Evolutionary conservation across 2,888 invertebrate species (phyloP), one percentile per base, ranked within the genome.

Genomic region (Athripsodes cinereus): DNA sequence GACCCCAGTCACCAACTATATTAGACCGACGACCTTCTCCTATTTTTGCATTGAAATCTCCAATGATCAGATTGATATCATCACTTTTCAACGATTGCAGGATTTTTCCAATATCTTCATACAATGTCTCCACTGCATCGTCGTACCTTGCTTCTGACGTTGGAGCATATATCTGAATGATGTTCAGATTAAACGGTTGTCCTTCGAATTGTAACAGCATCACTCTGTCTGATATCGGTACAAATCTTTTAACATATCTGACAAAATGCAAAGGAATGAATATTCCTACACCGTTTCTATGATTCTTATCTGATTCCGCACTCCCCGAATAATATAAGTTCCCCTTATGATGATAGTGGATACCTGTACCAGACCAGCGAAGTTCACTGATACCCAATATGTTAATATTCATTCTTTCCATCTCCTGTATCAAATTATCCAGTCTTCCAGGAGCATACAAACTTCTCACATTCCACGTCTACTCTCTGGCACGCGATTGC

Each of bases 401-500:
- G 2, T 48, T 2, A 6, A 48, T 19, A 18, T 21, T 13, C 2
- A 48, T 10, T 48, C 48, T 8, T 48, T 19, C 5, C 16, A 48
- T 48, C 19, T 48, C 48, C 19, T 48, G 20, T 10, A 13, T 11
- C 3, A 20, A 5, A 19, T 48, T 48, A 21, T 48, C 20, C 10
- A 48, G 3, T 13, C 19, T 48, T 16, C 16, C 48, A 6, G 48
- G 48, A 48, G 48, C 48, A 48, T 48, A 48, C 20, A 48, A 48
- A 13, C 48, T 48, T 19, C 48, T 48, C 6, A 48, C 48, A 48
- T 48, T 48, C 48, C 20, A 20, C 20, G 48, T 48, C 19, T 19
- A 2, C 13, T 6, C 10, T 26, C 26, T 26, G 26, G 26, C n/a
- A n/a, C n/a, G n/a, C n/a, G n/a, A n/a, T n/a, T n/a, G n/a, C n/a